Conservation (phyloP, 2,113 vertebrate species). For the Paralichthys olivaceus region DNA sequence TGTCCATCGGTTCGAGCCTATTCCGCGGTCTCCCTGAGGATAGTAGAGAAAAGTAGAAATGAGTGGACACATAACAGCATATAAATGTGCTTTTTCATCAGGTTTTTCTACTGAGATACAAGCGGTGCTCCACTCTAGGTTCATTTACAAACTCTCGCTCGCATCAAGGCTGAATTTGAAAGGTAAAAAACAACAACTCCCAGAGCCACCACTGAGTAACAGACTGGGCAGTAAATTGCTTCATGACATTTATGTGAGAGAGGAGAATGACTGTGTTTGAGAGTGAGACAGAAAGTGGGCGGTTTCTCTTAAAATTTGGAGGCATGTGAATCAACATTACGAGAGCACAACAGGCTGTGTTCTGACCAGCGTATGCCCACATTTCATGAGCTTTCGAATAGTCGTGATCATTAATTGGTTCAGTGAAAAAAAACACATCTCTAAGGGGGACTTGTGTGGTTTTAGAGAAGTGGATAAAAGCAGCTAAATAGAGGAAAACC, state of each 20-base stretch:
- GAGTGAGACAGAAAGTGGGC: conserved; percentile 20
- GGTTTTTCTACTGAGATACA: background rate
- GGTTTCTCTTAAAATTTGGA: conserved; percentile 29
- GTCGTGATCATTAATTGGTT: conserved; percentile 35
- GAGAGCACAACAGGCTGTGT: conserved; percentile 29
- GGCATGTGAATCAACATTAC: conserved; percentile 27
- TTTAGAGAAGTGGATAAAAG: conserved; percentile 50
- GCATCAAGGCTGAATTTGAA: conserved; percentile 9
- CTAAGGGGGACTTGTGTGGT: conserved; percentile 25
- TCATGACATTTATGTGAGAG: conserved; percentile 18
- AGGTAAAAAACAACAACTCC: conserved; percentile 5
- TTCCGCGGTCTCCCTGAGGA: conserved; percentile 89
- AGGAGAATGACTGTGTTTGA: conserved; percentile 17
- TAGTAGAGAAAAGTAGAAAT: background rate
- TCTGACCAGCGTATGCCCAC: conserved; percentile 15
- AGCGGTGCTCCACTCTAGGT: background rate
- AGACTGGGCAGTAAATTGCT: conserved; percentile 12
- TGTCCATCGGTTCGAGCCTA: conserved; percentile 96
- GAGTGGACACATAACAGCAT: background rate
- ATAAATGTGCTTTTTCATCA: background rate
- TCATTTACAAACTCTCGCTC: background rate
- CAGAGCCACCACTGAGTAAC: background rate
- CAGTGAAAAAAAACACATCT: conserved; percentile 1
- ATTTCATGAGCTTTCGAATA: conserved; percentile 30
- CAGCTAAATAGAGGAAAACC: conserved; percentile 58